phyloP scores from a whole-genome alignment of 2,797 vertebrate species.

The Sciurus vulgaris region DNA sequence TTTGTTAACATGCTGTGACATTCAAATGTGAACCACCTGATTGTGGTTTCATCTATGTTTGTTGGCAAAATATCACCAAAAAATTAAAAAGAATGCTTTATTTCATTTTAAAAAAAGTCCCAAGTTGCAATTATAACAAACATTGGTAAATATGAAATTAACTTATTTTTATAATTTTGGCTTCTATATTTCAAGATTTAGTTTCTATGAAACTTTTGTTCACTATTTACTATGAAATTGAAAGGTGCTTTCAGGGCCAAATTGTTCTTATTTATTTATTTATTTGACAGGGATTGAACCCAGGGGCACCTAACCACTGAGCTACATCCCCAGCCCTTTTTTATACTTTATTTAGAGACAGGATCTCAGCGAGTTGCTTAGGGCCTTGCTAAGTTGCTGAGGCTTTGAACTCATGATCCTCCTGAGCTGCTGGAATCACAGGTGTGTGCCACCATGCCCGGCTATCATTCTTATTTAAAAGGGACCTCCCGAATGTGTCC shows the following conservation, averaged over 20 bases:
- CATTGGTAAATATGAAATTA: not conserved
- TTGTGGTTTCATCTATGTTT: not conserved
- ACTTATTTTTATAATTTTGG: not conserved
- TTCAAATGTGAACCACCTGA: not conserved
- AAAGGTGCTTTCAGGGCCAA: not conserved
- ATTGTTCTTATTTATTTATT: too few relatives aligned
- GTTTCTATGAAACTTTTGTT: not conserved
- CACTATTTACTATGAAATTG: not conserved
- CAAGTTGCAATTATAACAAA: not conserved
- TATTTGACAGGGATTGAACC: too few relatives aligned
- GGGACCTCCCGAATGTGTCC: accelerated
- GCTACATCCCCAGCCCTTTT: too few relatives aligned
- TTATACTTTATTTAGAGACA: too few relatives aligned
- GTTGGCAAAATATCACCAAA: not conserved
- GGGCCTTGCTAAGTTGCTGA: too few relatives aligned
- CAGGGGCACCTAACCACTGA: too few relatives aligned
- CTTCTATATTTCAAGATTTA: slow-evolving; percentile 33
- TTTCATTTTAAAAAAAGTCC: not conserved
- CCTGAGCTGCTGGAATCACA: too few relatives aligned
- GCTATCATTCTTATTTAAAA: not conserved
- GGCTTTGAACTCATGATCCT: too few relatives aligned
- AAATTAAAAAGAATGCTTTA: not conserved
- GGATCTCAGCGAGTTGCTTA: too few relatives aligned
- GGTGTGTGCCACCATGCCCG: too few relatives aligned
- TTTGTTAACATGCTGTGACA: not conserved